Evolutionary conservation across 2,888 invertebrate genomes (phyloP).

Genomic region (Phytoseiulus persimilis): DNA sequence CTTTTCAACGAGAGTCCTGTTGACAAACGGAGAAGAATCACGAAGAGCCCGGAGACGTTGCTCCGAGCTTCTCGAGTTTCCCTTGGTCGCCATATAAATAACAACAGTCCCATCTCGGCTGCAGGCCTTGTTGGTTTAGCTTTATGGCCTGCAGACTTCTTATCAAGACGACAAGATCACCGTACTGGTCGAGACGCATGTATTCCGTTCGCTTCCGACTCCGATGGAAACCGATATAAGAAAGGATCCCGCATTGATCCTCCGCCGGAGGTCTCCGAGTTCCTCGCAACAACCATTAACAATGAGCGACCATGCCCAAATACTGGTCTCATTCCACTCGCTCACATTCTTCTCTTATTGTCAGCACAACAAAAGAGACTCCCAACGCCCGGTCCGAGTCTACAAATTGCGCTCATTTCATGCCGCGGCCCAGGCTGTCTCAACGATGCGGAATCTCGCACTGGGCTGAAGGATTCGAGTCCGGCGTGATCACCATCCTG

Average conservation of each 20-base stretch:
- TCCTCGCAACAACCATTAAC: neutral
- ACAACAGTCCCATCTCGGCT: neutral
- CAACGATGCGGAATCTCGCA: too few relatives aligned
- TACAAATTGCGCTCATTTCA: too few relatives aligned
- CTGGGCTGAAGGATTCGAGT: too few relatives aligned
- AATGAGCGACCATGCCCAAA: neutral
- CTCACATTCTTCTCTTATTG: neutral
- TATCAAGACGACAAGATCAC: neutral
- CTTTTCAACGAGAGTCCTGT: neutral
- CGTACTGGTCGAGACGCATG: neutral
- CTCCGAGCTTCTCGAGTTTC: neutral
- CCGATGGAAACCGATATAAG: neutral
- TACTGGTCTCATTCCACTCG: neutral
- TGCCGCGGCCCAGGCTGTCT: too few relatives aligned
- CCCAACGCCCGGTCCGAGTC: neutral
- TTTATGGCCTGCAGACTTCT: neutral
- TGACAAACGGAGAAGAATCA: neutral
- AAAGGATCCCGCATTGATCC: neutral
- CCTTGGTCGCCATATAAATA: neutral
- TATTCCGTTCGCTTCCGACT: neutral
- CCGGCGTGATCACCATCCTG: too few relatives aligned
- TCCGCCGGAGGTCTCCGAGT: neutral
- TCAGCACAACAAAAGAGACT: neutral
- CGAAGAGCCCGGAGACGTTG: neutral
- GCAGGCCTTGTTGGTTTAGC: neutral